phyloP scores from a whole-genome alignment of 2,113 vertebrate species.

The Gila orcuttii region DNA sequence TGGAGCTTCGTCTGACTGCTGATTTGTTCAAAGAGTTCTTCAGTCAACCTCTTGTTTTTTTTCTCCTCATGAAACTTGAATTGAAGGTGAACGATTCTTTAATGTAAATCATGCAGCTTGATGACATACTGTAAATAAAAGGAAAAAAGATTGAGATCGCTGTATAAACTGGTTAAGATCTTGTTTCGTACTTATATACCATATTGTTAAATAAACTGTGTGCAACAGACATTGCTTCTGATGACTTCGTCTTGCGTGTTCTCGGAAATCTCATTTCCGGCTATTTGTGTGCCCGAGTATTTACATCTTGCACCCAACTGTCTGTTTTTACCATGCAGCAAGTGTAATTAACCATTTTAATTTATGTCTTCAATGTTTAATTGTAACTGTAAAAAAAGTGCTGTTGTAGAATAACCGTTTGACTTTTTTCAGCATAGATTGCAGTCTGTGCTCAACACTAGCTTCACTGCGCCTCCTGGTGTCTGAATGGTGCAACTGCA shows the following conservation, averaged over 20 bases:
- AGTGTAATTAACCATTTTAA: background rate
- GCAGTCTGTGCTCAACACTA: background rate
- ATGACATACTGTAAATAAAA: slow-evolving; percentile 96
- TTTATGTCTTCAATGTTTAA: too few species aligned
- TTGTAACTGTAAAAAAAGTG: background rate
- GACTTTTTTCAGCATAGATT: background rate
- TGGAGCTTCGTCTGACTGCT: slow-evolving; percentile 82
- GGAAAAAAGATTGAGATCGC: slow-evolving; percentile 93
- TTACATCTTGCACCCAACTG: background rate
- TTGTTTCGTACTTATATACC: slow-evolving; percentile 98
- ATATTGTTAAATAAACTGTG: slow-evolving; percentile 99
- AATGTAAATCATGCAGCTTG: slow-evolving; percentile 97
- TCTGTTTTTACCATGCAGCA: background rate
- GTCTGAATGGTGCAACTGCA: background rate
- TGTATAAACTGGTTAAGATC: slow-evolving; percentile 95
- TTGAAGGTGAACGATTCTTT: slow-evolving; percentile 69
- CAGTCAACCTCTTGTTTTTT: slow-evolving; percentile 66
- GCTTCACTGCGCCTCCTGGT: background rate
- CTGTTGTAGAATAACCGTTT: too few species aligned
- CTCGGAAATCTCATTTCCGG: background rate
- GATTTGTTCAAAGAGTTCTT: slow-evolving; percentile 77
- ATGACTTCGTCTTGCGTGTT: background rate
- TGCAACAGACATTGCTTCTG: slow-evolving; percentile 81
- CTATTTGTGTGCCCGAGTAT: background rate
- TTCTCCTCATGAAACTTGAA: slow-evolving; percentile 82